Conservation (phyloP, 2,797 vertebrate species). For the Lepilemur septentrionalis region DNA sequence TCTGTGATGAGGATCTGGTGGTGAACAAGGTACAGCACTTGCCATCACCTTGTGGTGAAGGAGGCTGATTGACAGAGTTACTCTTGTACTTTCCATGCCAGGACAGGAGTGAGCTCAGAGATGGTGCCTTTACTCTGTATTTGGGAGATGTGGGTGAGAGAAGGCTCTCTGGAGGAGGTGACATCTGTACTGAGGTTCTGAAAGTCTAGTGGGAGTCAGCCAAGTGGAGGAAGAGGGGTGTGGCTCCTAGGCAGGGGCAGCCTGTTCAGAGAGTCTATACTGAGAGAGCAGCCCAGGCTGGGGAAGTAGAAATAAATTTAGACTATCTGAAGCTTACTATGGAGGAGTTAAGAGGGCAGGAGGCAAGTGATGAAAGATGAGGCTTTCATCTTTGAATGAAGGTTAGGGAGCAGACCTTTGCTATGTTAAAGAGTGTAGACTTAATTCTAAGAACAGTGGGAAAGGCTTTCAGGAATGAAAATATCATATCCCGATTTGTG, state of each 20-base stretch:
- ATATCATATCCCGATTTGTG: background rate
- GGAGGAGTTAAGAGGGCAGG: background rate
- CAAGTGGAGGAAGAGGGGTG: background rate
- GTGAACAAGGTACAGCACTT: background rate
- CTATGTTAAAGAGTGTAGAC: background rate
- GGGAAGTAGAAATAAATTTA: background rate
- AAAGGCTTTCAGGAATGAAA: background rate
- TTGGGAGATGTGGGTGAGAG: background rate
- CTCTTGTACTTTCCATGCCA: background rate
- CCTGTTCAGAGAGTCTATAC: background rate
- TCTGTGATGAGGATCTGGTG: background rate
- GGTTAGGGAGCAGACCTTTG: background rate
- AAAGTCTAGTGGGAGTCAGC: background rate
- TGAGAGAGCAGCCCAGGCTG: background rate
- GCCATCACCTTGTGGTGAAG: background rate
- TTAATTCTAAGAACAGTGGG: background rate
- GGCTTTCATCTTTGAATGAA: background rate
- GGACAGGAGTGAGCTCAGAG: background rate
- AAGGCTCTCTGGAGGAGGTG: background rate
- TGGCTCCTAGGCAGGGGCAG: background rate
- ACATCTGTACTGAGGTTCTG: background rate
- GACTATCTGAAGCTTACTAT: background rate
- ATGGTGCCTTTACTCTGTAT: background rate
- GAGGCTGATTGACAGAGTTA: background rate
- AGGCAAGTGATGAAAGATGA: background rate